These are phyloP conservation scores for Automeris io DNA, from an alignment of 2,888 invertebrate genomes.

Conservation along the genomic window DNA sequence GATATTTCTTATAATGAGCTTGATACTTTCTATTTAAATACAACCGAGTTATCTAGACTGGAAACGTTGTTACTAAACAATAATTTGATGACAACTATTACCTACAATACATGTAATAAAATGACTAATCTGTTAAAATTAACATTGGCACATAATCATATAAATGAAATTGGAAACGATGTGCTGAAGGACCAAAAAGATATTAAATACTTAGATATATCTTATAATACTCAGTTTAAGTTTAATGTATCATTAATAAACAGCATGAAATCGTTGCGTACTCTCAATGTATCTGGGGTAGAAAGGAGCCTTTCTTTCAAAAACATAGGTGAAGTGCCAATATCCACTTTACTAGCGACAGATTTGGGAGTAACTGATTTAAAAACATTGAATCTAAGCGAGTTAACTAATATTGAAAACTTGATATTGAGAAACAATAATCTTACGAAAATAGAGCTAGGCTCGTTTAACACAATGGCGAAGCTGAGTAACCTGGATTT, in stretches of 20 bases:
- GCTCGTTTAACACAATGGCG: slow-evolving; percentile 30
- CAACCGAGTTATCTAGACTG: slow-evolving; percentile 33
- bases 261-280: slow-evolving; percentile 21
- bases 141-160: slow-evolving; percentile 32
- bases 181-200: slow-evolving; percentile 28
- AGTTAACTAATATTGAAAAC: slow-evolving; percentile 23
- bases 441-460: slow-evolving; percentile 28
- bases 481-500: slow-evolving; percentile 35
- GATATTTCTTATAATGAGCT: slow-evolving; percentile 51
- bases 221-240: slow-evolving; percentile 35
- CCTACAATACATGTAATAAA: slow-evolving; percentile 22
- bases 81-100: slow-evolving; percentile 34
- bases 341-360: slow-evolving; percentile 31
- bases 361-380: slow-evolving; percentile 31
- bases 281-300: slow-evolving; percentile 36
- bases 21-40: slow-evolving; percentile 35
- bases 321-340: slow-evolving; percentile 14
- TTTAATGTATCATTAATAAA: slow-evolving; percentile 25
- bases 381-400: slow-evolving; percentile 25
- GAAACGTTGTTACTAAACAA: slow-evolving; percentile 35
- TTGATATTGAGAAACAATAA: slow-evolving; percentile 37
- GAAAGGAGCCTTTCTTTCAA: slow-evolving; percentile 26
- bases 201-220: slow-evolving; percentile 40
- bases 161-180: slow-evolving; percentile 23
- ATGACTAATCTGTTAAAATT: slow-evolving; percentile 28